These are phyloP conservation scores for Chironomus striatipennis DNA, from an alignment of 1,140 invertebrate species.

Conservation along the genomic window DNA sequence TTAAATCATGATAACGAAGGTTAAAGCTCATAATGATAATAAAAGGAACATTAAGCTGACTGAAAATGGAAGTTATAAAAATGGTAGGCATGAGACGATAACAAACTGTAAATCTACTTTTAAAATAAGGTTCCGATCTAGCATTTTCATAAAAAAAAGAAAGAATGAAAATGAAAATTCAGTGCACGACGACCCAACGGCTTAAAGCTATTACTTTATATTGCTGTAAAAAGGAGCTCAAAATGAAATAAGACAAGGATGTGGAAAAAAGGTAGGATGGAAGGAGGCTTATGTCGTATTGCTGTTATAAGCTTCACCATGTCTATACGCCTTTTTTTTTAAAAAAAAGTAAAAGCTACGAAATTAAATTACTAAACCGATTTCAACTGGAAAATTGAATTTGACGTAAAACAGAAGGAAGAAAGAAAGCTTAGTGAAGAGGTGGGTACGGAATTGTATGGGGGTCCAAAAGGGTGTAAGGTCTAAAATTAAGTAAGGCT, in stretches of 20 bases:
- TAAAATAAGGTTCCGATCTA: constrained; percentile 7
- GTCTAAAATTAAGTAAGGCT: too few species aligned
- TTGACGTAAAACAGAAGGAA: not conserved
- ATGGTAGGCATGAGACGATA: not conserved
- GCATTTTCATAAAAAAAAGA: not conserved
- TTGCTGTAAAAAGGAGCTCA: not conserved
- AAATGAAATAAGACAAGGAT: too few species aligned
- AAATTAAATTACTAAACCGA: constrained; percentile 3
- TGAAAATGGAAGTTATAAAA: not conserved
- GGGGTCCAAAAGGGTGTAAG: too few species aligned
- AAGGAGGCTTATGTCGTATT: too few species aligned
- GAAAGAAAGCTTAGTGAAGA: too few species aligned
- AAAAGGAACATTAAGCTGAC: not conserved
- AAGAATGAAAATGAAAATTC: not conserved
- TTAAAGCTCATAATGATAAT: constrained; percentile 4
- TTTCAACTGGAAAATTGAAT: not conserved
- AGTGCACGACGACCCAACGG: not conserved
- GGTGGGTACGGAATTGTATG: too few species aligned
- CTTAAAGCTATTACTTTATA: constrained; percentile 9
- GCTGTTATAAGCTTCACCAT: too few species aligned
- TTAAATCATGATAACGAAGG: not conserved
- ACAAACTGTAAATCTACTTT: constrained; percentile 2
- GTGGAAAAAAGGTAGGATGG: too few species aligned
- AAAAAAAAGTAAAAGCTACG: not conserved
- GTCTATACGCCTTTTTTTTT: not conserved